Base-by-base conservation (phyloP, 2,113 vertebrate species). In the Campylomormyrus numenius region DNA sequence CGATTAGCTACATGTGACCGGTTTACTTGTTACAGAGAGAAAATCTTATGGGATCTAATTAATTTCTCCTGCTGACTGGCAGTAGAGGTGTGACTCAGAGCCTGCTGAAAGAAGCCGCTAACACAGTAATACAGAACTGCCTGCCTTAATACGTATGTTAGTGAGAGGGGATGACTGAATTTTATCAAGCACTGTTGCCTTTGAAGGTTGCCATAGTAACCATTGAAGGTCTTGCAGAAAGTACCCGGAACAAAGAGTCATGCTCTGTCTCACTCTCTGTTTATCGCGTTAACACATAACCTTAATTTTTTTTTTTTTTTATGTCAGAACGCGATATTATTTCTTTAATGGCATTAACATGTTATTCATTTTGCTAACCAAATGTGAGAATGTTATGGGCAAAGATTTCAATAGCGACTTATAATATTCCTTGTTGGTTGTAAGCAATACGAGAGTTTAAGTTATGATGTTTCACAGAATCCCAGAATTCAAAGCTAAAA, bases 141-240 rank as follows among this genome's bases (percentile, higher is more conserved):
- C 19, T n/a, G 24, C 19, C 46, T 21, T 48, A 49, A 46, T 46
- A 85, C 8, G 66, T 19, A 74, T 74, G 3, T 35, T 35, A 8
- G 66, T 35, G 66, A 13, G 21, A 85, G 46, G 21, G 1, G 80
- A 42, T 45, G 19, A 39, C 21, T 24, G 21, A 84, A 84, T 21
- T 24, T 48, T 85, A 46, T n/a, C 42, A 46, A 48, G 45, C 2
- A n/a, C 17, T 85, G 83, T 24, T 85, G 83, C 45, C 21, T 24
- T 85, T 85, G 1, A 46, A 46, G 83, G 83, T 85, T 85, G 9
- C 83, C 46, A 85, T 85, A 85, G 84, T n/a, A 85, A 85, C 84
- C 84, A 85, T 21, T 9, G 21, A 46, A 85, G 80, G 80, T 45
- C 39, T 42, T 48, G 53, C 42, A 85, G 80, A 46, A 85, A 21